A percentile compares a stretch with the other conserved stretches of the same genome.
Conservation (phyloP, 2,888 invertebrate genomes). For the Pammene aurita region DNA sequence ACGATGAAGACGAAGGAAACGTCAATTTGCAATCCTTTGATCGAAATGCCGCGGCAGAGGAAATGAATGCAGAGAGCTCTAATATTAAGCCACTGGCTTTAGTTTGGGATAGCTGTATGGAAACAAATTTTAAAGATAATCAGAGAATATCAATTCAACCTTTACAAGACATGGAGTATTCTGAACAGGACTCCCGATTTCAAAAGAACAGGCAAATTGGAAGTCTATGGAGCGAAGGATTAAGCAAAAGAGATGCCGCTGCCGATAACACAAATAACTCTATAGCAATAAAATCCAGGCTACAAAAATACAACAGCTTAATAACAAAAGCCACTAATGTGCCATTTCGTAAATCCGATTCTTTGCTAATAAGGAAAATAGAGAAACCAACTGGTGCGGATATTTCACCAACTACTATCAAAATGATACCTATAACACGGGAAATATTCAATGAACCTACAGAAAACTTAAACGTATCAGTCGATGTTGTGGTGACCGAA, state of each 20-base stretch:
- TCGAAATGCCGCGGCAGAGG: constrained; percentile 48
- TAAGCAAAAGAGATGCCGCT: constrained; percentile 65
- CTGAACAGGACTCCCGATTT: constrained; percentile 52
- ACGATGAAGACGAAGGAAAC: constrained; percentile 55
- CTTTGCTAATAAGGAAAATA: constrained; percentile 53
- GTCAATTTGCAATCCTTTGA: constrained; percentile 54
- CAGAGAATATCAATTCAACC: constrained; percentile 50
- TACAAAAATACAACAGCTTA: constrained; percentile 66
- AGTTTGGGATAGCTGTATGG: constrained; percentile 72
- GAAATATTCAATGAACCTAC: constrained; percentile 59
- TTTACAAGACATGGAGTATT: constrained; percentile 57
- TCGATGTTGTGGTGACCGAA: constrained; percentile 60
- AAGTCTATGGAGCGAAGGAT: constrained; percentile 54
- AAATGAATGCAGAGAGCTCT: constrained; percentile 42
- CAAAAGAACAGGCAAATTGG: constrained; percentile 50
- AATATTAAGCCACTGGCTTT: constrained; percentile 57
- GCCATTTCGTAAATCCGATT: constrained; percentile 58
- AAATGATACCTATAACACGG: constrained; percentile 70
- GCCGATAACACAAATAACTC: constrained; percentile 56
- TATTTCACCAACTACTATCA: constrained; percentile 49
- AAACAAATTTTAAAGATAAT: constrained; percentile 59
- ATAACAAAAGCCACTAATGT: constrained; percentile 56
- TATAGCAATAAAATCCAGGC: constrained; percentile 61
- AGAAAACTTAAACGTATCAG: constrained; percentile 56
- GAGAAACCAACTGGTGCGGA: constrained; percentile 46